phyloP scores from a whole-genome alignment of 2,888 invertebrate species.

The Thelaira solivaga region DNA sequence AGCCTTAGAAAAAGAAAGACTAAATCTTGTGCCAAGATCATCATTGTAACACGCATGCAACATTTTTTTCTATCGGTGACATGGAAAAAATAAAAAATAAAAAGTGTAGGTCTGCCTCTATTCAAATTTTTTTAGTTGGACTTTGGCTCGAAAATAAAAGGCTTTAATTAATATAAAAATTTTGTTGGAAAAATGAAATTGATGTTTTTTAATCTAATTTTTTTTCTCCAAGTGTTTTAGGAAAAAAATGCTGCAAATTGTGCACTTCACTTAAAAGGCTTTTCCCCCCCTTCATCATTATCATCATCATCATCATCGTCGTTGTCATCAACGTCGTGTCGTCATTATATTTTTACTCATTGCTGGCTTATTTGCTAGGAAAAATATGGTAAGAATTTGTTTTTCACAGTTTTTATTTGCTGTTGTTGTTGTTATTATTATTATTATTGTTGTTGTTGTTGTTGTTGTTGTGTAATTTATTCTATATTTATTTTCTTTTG shows the following conservation, averaged over 20 bases:
- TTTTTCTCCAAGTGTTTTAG: constrained; percentile 3
- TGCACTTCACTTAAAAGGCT: constrained; percentile 23
- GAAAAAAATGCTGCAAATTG: constrained; percentile 23
- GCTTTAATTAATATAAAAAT: too few relatives aligned
- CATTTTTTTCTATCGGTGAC: constrained; percentile 13
- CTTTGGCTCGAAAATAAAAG: too few relatives aligned
- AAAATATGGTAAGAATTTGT: constrained; percentile 51
- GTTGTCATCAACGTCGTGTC: neutral
- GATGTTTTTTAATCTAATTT: neutral
- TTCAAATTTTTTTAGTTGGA: too few relatives aligned
- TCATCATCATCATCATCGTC: neutral
- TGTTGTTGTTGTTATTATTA: too few relatives aligned
- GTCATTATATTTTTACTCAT: too few relatives aligned
- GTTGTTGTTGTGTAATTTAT: too few relatives aligned
- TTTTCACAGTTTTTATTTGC: constrained; percentile 50
- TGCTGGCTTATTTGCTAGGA: constrained; percentile 17
- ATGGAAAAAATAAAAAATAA: too few relatives aligned
- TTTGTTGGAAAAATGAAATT: too few relatives aligned
- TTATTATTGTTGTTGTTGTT: neutral
- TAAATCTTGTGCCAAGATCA: constrained; percentile 32
- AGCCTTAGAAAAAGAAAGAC: constrained; percentile 19
- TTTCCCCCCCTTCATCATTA: too few relatives aligned
- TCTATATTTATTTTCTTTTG: constrained; percentile 11
- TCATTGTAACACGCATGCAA: constrained; percentile 41
- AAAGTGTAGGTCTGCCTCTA: too few relatives aligned